phyloP scores from a whole-genome alignment of 2,888 invertebrate genomes.

The Microctonus hyperodae region DNA sequence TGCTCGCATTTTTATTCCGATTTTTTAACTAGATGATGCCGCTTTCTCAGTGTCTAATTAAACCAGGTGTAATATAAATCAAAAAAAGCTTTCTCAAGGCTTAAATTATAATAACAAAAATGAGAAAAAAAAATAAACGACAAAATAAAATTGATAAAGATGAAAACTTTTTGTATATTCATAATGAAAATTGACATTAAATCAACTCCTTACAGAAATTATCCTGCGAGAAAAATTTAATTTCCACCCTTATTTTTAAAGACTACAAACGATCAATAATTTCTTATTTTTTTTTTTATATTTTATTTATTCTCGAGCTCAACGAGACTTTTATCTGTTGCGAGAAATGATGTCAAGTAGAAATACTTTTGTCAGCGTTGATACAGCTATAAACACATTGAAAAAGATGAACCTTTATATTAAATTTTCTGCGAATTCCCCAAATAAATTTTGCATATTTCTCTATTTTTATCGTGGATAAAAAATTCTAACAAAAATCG shows the following conservation, averaged over 20 bases:
- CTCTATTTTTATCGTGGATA: neutral
- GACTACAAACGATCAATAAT: neutral
- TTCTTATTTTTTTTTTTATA: neutral
- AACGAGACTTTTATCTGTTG: conserved; percentile 19
- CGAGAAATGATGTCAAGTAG: neutral
- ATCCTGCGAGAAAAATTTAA: neutral
- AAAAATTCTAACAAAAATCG: neutral
- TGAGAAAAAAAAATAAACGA: neutral
- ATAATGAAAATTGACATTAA: neutral
- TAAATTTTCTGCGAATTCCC: neutral
- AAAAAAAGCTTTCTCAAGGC: neutral
- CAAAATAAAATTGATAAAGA: neutral
- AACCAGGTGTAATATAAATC: neutral
- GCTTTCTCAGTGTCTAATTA: neutral
- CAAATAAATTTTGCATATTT: neutral
- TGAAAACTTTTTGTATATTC: neutral
- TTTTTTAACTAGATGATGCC: neutral
- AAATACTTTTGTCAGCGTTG: neutral
- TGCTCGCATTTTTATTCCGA: neutral
- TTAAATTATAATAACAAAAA: neutral
- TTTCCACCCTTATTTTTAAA: neutral
- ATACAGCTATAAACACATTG: neutral
- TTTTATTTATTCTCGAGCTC: neutral
- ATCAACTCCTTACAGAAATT: neutral
- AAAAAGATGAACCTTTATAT: neutral